Evolutionary conservation across 2,888 invertebrate species (phyloP), one percentile per base, ranked within the genome.

Genomic region (Lithophane leautieri): DNA sequence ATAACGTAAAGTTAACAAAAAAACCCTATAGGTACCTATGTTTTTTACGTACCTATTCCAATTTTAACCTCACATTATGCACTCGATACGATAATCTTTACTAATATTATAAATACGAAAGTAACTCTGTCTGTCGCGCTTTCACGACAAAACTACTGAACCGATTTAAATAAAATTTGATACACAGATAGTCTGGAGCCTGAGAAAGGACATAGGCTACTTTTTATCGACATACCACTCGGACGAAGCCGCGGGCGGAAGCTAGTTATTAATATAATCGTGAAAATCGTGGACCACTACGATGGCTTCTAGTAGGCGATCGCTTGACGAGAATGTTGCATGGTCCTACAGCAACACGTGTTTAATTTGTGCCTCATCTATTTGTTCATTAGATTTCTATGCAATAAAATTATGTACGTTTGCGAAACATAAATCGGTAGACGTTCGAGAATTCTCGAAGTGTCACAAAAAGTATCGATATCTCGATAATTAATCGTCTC

Each of bases 401-500:
- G n/a, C 47, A 44, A 14, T 76, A 56, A 71, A 81, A 58, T 89
- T 91, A 86, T 91, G 91, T 89, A 89, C 89, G 78, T 80, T 94
- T 93, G 82, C 92, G 91, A 91, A 92, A 93, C 82, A 78, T 76
- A 74, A 87, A 88, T 86, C 81, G 84, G 85, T 88, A 78, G 73
- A 84, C 71, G 71, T 40, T 73, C 56, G 71, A 83, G 76, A 82
- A 85, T 80, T 85, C 66, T 68, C 61, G 42, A 77, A 82, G 73
- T 84, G 83, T 70, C 74, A 74, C 56, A 77, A 86, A 83, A 86
- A 78, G 75, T 81, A 81, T 76, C 76, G 67, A 75, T 81, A 86
- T 76, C 81, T 78, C 54, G 76, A 73, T 76, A 84, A 82, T 85
- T 81, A 83, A 77, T 77, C 70, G 78, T 79, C 62, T 70, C 62